Evolutionary conservation across 2,797 vertebrate species (phyloP), one percentile per base, ranked within the genome.

Genomic region (Syndactyla subalaris): DNA sequence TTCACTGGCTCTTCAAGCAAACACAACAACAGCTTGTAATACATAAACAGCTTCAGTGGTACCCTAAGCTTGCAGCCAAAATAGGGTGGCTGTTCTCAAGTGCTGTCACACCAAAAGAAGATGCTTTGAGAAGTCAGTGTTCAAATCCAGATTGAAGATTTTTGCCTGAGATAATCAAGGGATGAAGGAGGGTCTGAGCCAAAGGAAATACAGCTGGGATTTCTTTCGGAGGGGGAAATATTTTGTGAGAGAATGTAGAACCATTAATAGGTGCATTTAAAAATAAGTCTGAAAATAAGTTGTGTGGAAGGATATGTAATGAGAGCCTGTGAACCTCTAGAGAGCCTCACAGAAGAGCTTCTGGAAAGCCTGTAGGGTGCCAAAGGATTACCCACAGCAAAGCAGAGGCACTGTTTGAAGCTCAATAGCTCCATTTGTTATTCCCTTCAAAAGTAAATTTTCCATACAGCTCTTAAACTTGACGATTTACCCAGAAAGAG

Each of bases 191-290:
- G 9, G 7, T 89, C 65, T 82, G 65, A 96, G 85, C 39, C 96
- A 97, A 95, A 57, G 29, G 55, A 71, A 57, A 27, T 71, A 88
- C 7, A 24, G 26, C 9, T 38, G 51, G 17, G 18, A 7, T 0
- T 2, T 17, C 55, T 54, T 22, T 61, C 27, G 3, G 11, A 46
- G 14, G 5, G 10, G 20, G 13, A 8, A 48, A 14, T 79, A 68
- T 58, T 79, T 85, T 73, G 26, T 52, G 59, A 70, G 27, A 82
- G 7, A 79, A 70, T 1, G 0, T 19, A 86, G 62, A 86, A 91
- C 41, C 95, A 77, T 86, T 85, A 39, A 55, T 95, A 93, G 45
- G 59, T 94, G 46, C n/a, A 75, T 93, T 89, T 75, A 36, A 38
- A 63, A 95, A 66, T 86, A 80, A 75, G 30, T 10, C 6, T 71